Conservation (phyloP, 2,113 vertebrate species). For the Cranoglanis bouderius region DNA sequence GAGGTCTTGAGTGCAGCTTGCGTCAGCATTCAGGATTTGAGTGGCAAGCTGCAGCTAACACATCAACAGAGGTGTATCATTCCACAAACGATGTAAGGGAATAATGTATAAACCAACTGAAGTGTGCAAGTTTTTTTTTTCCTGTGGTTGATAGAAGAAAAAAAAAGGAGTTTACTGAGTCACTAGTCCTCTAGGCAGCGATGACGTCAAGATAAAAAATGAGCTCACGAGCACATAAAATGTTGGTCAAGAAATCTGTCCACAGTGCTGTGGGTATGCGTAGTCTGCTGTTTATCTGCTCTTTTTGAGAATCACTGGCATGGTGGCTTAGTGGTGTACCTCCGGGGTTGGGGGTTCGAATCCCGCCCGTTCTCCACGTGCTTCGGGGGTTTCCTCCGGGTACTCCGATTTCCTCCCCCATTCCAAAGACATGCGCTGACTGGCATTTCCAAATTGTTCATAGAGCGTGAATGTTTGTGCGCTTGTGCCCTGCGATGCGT, state of each 20-base stretch:
- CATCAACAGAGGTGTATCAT: background rate
- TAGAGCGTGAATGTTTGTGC: too few species aligned
- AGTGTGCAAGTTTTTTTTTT: background rate
- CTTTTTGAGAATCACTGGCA: background rate
- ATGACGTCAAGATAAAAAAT: background rate
- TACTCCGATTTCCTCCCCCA: too few species aligned
- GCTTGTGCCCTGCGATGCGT: too few species aligned
- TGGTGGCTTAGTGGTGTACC: too few species aligned
- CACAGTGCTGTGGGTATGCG: background rate
- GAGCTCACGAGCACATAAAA: background rate
- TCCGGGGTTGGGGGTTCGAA: too few species aligned
- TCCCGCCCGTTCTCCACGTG: too few species aligned
- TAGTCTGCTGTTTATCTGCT: background rate
- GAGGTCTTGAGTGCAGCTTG: background rate
- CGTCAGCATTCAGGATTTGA: background rate
- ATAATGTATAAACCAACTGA: background rate
- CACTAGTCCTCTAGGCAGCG: background rate
- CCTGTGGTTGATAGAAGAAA: background rate
- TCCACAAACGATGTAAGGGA: background rate
- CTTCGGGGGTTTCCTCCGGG: too few species aligned
- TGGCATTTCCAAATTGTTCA: too few species aligned
- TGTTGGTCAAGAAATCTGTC: background rate
- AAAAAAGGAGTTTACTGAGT: background rate
- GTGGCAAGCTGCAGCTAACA: background rate
- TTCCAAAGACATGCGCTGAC: too few species aligned